Percentiles rank a stretch among this genome's conserved stretches.
These are phyloP conservation scores for Hydroisotoma schaefferi DNA, from an alignment of 2,888 invertebrate species.

Conservation along the genomic window DNA sequence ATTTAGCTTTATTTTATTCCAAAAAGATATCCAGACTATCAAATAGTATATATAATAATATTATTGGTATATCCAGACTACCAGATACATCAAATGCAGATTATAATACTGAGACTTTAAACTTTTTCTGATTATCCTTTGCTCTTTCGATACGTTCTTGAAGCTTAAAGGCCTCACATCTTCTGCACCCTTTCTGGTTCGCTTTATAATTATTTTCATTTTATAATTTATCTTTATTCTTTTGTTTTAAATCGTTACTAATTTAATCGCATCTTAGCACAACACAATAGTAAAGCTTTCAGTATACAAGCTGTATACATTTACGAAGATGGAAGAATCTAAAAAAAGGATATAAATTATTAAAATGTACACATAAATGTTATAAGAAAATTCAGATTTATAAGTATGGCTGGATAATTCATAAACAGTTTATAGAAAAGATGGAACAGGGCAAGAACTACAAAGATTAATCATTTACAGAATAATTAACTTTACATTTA, in stretches of 20 bases:
- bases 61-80: too few species aligned
- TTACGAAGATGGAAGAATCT: too few species aligned
- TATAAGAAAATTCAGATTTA: constrained; percentile 88
- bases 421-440: constrained; percentile 97
- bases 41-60: too few species aligned
- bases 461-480: constrained; percentile 67
- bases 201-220: constrained; percentile 25
- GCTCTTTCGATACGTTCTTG: constrained; percentile 65
- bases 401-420: constrained; percentile 95
- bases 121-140: constrained; percentile 58
- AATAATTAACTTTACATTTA: neutral
- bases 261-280: neutral
- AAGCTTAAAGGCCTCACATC: constrained; percentile 60
- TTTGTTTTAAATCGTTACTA: constrained; percentile 1
- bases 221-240: constrained; percentile 17
- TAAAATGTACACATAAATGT: constrained; percentile 8
- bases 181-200: constrained; percentile 58
- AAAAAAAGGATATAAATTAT: too few species aligned
- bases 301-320: too few species aligned
- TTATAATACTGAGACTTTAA: constrained; percentile 6
- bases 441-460: constrained; percentile 99
- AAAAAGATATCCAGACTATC: too few species aligned
- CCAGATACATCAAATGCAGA: too few species aligned
- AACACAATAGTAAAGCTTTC: too few species aligned
- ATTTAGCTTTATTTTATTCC: too few species aligned